Evolutionary conservation across 2,797 vertebrate species (phyloP).

Genomic region (Fundulus diaphanus): DNA sequence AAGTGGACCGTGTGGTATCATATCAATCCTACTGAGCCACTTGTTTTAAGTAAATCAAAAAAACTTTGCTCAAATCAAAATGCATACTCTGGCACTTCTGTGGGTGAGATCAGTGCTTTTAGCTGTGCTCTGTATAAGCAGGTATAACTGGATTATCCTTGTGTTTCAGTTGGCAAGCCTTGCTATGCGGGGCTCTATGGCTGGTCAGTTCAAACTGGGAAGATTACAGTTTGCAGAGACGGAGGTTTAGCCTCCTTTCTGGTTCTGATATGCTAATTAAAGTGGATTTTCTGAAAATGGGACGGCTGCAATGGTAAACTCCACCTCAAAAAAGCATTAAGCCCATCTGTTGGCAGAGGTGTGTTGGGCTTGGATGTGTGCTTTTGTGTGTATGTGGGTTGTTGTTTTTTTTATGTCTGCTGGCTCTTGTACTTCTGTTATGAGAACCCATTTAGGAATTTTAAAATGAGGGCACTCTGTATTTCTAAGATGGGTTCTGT

Average conservation of each 20-base stretch:
- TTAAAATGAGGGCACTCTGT: conserved; percentile 26
- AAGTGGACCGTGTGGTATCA: conserved; percentile 22
- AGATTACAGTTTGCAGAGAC: conserved; percentile 72
- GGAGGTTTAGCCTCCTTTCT: conserved; percentile 76
- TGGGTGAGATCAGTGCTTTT: conserved; percentile 60
- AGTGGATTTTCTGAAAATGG: conserved; percentile 77
- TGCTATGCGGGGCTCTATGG: conserved; percentile 63
- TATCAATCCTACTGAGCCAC: conserved; percentile 25
- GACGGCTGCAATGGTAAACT: conserved; percentile 67
- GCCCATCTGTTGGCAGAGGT: conserved; percentile 77
- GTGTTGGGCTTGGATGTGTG: conserved; percentile 47
- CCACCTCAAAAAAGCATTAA: conserved; percentile 75
- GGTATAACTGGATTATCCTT: conserved; percentile 78
- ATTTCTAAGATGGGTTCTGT: conserved; percentile 37
- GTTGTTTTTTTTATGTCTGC: conserved; percentile 24
- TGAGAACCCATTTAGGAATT: conserved; percentile 25
- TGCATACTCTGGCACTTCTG: conserved; percentile 48
- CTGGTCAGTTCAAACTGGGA: conserved; percentile 75
- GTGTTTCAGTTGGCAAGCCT: conserved; percentile 71
- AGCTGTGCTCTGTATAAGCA: conserved; percentile 66
- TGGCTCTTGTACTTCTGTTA: conserved; percentile 44
- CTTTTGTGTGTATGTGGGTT: conserved; percentile 17
- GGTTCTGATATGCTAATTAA: conserved; percentile 84
- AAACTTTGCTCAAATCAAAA: conserved; percentile 58
- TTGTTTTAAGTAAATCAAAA: conserved; percentile 54